phyloP scores from a whole-genome alignment of 2,888 invertebrate genomes.

The Argynnis bischoffii region DNA sequence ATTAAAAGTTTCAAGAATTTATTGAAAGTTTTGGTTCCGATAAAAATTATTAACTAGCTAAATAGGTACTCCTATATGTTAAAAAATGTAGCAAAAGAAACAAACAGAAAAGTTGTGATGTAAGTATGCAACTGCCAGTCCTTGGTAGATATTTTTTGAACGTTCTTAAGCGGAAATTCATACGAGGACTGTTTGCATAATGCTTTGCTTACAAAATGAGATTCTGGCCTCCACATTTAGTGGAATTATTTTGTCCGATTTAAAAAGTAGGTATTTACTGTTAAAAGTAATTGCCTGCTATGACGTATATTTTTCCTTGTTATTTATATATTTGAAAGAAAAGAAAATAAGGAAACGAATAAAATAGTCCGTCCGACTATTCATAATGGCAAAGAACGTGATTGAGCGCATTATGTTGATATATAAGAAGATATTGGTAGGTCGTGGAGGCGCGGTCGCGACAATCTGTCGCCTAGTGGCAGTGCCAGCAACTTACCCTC shows the following conservation, averaged over 20 bases:
- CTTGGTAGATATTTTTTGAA: constrained; percentile 35
- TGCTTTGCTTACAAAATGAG: constrained; percentile 35
- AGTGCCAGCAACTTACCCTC: constrained; percentile 56
- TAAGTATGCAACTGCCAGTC: constrained; percentile 25
- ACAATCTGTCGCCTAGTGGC: constrained; percentile 63
- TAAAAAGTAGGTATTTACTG: no score
- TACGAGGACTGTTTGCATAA: constrained; percentile 39
- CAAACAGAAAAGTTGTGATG: constrained; percentile 16
- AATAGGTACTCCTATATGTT: no score
- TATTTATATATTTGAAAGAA: neutral
- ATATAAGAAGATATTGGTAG: constrained; percentile 38
- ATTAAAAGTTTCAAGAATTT: no score
- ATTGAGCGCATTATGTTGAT: constrained; percentile 36
- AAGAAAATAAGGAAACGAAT: constrained; percentile 9
- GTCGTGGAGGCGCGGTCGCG: constrained; percentile 56
- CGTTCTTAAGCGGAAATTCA: constrained; percentile 37
- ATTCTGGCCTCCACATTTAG: constrained; percentile 29
- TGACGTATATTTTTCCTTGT: neutral
- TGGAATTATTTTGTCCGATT: constrained; percentile 25
- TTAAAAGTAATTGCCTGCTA: neutral
- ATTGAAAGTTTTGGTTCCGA: no score
- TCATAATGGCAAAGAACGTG: constrained; percentile 16
- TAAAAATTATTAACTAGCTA: no score
- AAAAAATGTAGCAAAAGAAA: neutral
- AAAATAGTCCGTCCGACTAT: neutral